Evolutionary conservation across 2,888 invertebrate species (phyloP).

Genomic region (Silvanus unidentatus): DNA sequence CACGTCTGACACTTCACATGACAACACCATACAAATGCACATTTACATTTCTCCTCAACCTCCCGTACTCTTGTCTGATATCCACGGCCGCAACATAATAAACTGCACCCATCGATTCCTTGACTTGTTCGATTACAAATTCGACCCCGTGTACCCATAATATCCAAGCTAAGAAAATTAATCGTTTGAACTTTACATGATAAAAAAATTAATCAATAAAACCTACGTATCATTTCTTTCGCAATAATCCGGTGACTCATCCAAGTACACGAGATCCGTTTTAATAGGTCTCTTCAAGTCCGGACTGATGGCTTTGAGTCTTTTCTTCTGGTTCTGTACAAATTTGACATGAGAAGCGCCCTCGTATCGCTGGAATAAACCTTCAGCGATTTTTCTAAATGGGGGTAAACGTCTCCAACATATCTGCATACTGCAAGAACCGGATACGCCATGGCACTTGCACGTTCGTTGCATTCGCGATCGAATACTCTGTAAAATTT

Average conservation of each 20-base stretch:
- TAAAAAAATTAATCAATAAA: conserved; percentile 3
- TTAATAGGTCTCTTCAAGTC: conserved; percentile 83
- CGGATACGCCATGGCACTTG: conserved; percentile 92
- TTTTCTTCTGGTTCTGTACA: conserved; percentile 60
- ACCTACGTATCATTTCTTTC: conserved; percentile 77
- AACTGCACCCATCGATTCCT: conserved; percentile 78
- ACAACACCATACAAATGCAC: conserved; percentile 90
- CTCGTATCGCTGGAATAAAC: conserved; percentile 74
- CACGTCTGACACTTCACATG: conserved; percentile 80
- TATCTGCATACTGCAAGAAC: conserved; percentile 83
- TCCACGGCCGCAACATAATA: conserved; percentile 85
- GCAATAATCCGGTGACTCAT: conserved; percentile 89
- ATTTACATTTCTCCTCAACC: conserved; percentile 82
- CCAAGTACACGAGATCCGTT: conserved; percentile 83
- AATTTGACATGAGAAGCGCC: conserved; percentile 80
- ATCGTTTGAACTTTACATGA: neutral
- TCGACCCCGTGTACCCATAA: conserved; percentile 76
- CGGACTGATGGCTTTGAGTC: conserved; percentile 65
- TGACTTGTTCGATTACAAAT: conserved; percentile 79
- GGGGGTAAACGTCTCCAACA: conserved; percentile 83
- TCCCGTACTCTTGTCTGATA: conserved; percentile 78
- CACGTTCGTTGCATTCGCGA: conserved; percentile 81
- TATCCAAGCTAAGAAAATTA: conserved; percentile 58
- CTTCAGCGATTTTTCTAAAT: conserved; percentile 71
- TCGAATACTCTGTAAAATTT: conserved; percentile 54